Base-by-base conservation (phyloP, 2,888 invertebrate species). In the Chalcis sispes region DNA sequence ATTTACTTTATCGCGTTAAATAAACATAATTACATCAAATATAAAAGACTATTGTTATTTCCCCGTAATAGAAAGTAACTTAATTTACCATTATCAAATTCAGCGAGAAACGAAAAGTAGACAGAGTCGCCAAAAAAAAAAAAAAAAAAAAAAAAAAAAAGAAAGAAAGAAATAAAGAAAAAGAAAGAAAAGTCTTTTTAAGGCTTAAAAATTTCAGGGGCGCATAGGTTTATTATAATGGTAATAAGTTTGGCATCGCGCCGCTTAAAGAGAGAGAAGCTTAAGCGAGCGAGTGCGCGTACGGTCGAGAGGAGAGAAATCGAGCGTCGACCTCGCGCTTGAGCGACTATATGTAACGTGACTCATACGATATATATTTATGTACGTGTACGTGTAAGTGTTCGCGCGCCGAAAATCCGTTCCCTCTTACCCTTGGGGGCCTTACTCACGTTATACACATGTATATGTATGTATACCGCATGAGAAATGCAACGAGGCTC, bases 271-370 rank as follows among this genome's bases (percentile, higher is more conserved):
- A n/a, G n/a, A n/a, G n/a, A n/a, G n/a, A n/a, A n/a, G n/a, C n/a
- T n/a, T n/a, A n/a, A n/a, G n/a, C n/a, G n/a, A n/a, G 46, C 54
- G 46, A n/a, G 13, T n/a, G 5, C 13, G 18, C 13, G 10, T 46
- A 46, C 8, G 4, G 3, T 8, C 15, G 50, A 5, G 27, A 71
- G 59, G 65, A 71, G 75, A 75, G 75, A 71, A 65, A 71, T 69
- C 75, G 75, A 64, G 70, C 75, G 70, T 64, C 75, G 69, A 75
- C 75, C 75, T 75, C 67, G 72, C 5, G 10, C 23, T 32, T 18
- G 23, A 27, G 20, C 46, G 29, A 10, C 46, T 29, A 23, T 27
- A n/a, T 2, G 27, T 42, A 40, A 10, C 25, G 48, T 75, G 75
- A 75, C 50, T 70, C 75, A 70, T n/a, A 18, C 23, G 50, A 18